Percentiles rank a stretch among this genome's conserved stretches.
Evolutionary conservation across 2,888 invertebrate genomes (phyloP).

Genomic region (Odontocolon sp.): DNA sequence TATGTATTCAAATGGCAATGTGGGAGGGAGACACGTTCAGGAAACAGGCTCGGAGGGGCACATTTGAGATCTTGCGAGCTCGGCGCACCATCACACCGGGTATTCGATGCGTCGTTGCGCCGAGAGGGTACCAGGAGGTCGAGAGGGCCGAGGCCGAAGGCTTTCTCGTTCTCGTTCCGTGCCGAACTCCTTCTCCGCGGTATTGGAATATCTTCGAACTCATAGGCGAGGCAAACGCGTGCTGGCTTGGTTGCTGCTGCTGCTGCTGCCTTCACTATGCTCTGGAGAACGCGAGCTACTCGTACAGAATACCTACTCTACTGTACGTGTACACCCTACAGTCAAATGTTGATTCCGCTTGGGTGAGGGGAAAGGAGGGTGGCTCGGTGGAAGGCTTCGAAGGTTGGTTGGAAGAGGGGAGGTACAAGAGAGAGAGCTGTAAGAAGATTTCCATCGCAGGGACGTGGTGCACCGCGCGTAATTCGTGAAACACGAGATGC

Average conservation of each 20-base stretch:
- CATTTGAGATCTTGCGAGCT: slow-evolving; percentile 32
- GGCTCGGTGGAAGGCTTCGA: slow-evolving; percentile 32
- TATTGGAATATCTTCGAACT: slow-evolving; percentile 59
- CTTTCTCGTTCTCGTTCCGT: slow-evolving; percentile 24
- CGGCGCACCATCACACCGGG: slow-evolving; percentile 45
- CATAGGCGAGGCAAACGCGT: slow-evolving; percentile 29
- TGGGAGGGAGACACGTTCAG: slow-evolving; percentile 24
- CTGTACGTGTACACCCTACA: not conserved
- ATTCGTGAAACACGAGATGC: not conserved
- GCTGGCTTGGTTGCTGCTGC: slow-evolving; percentile 23
- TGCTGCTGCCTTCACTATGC: slow-evolving; percentile 11
- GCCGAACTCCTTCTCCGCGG: not conserved
- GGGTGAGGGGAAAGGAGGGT: not conserved
- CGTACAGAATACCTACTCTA: slow-evolving; percentile 8
- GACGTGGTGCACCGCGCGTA: not conserved
- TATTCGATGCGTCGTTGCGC: slow-evolving; percentile 57
- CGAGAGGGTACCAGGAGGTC: slow-evolving; percentile 54
- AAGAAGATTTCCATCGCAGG: slow-evolving; percentile 29
- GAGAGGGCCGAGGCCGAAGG: slow-evolving; percentile 49
- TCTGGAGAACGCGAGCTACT: slow-evolving; percentile 38
- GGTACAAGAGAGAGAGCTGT: not conserved
- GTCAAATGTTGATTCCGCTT: slow-evolving; percentile 33
- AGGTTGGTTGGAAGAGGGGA: slow-evolving; percentile 16
- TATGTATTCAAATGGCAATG: not conserved
- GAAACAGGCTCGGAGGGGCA: slow-evolving; percentile 20